phyloP scores from a whole-genome alignment of 2,113 vertebrate species.

The Sinosuthora webbiana region DNA sequence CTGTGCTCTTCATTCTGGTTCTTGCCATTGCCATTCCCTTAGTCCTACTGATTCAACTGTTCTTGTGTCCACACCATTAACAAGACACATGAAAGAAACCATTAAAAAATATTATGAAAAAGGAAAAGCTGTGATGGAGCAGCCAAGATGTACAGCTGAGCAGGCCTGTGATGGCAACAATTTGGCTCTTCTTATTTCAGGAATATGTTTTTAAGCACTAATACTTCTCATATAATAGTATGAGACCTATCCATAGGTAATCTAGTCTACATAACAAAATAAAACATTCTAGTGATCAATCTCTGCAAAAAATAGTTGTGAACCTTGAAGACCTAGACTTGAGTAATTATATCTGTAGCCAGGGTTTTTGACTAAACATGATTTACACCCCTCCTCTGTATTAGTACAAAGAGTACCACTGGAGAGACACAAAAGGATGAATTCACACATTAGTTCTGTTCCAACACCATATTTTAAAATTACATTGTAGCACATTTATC shows the following conservation, averaged over 20 bases:
- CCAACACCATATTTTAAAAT: not conserved
- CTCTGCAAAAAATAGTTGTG: not conserved
- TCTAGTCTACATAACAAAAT: not conserved
- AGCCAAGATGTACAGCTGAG: not conserved
- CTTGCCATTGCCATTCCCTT: not conserved
- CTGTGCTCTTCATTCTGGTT: not conserved
- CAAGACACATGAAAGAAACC: not conserved
- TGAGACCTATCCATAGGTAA: not conserved
- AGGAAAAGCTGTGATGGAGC: not conserved
- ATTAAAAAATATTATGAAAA: not conserved
- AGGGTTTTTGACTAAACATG: not conserved
- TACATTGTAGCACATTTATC: not conserved
- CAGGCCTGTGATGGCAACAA: accelerated
- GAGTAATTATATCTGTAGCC: not conserved
- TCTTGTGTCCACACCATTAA: not conserved
- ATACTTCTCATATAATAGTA: not conserved
- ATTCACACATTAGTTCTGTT: not conserved
- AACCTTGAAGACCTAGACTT: not conserved
- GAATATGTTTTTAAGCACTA: not conserved
- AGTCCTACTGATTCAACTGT: not conserved
- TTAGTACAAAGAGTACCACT: not conserved
- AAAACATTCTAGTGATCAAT: not conserved
- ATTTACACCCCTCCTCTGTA: not conserved
- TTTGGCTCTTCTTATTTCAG: not conserved
- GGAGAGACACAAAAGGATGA: not conserved